Evolutionary conservation across 2,113 vertebrate species (phyloP).

Genomic region (Pelecanus crispus): DNA sequence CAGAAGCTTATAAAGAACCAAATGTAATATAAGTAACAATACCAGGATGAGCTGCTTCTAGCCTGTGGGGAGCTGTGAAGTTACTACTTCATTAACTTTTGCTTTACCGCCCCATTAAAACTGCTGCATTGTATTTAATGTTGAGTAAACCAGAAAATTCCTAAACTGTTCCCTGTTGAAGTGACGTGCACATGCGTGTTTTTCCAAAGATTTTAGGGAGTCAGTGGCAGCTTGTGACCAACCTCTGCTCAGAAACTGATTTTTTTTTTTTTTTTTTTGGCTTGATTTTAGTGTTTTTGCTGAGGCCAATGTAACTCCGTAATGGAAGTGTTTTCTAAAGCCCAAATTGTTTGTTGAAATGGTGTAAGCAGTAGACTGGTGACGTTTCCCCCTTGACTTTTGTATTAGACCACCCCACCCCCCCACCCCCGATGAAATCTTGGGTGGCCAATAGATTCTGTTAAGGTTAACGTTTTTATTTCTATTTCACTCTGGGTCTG

Average conservation of each 20-base stretch:
- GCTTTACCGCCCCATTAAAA: not conserved
- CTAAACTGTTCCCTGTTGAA: not conserved
- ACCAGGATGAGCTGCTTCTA: not conserved
- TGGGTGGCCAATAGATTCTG: not conserved
- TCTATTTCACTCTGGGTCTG: not conserved
- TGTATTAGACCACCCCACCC: no score
- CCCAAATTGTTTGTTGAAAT: not conserved
- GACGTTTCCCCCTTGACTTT: not conserved
- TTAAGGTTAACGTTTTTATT: not conserved
- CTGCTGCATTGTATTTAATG: not conserved
- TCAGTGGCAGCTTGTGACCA: not conserved
- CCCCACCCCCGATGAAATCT: not conserved
- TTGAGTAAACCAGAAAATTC: not conserved
- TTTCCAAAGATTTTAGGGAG: not conserved
- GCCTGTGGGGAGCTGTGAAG: not conserved
- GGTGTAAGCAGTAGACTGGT: not conserved
- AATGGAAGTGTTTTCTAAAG: not conserved
- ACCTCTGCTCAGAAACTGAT: not conserved
- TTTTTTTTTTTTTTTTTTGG: not conserved
- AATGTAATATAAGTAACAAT: not conserved
- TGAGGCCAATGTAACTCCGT: not conserved
- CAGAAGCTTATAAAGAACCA: not conserved
- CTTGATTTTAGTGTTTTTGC: not conserved
- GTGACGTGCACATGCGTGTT: rapidly evolving
- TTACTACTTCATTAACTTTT: not conserved